phyloP scores from a whole-genome alignment of 2,113 vertebrate genomes.

The Grammomys surdaster region DNA sequence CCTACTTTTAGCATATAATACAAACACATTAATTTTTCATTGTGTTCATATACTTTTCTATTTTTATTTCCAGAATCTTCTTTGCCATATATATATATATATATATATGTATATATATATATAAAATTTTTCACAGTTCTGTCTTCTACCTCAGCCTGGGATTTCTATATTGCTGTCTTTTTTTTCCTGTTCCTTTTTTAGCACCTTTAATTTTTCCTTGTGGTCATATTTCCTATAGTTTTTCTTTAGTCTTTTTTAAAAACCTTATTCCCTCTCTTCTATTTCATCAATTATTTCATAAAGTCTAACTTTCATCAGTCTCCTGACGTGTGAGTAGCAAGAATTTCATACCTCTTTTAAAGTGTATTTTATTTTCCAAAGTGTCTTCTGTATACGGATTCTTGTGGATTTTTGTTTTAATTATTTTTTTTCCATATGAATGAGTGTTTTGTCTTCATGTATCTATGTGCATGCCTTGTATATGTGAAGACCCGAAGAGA shows the following conservation, averaged over 20 bases:
- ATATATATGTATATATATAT: too few species aligned
- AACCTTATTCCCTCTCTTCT: neutral
- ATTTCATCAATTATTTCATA: slow-evolving; percentile 14
- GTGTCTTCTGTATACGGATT: neutral
- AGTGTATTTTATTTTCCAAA: neutral
- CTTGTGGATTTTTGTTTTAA: neutral
- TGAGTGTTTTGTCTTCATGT: neutral
- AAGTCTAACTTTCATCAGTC: neutral
- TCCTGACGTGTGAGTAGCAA: neutral
- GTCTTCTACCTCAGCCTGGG: neutral
- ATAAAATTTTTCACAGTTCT: neutral
- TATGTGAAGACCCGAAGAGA: neutral
- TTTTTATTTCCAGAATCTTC: neutral
- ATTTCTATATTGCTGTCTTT: neutral
- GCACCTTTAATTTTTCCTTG: neutral
- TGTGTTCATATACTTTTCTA: neutral
- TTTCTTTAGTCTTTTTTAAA: slow-evolving; percentile 26
- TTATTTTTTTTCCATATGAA: neutral
- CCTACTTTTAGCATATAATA: neutral
- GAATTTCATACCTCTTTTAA: neutral
- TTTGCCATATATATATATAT: neutral
- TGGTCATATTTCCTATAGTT: neutral
- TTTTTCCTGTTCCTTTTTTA: slow-evolving; percentile 35
- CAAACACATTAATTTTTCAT: neutral
- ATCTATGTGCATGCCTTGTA: neutral